A percentile compares a stretch with the other conserved stretches of the same genome.
Evolutionary conservation across 2,888 invertebrate genomes (phyloP).

Genomic region (Philhelius pedissequus): DNA sequence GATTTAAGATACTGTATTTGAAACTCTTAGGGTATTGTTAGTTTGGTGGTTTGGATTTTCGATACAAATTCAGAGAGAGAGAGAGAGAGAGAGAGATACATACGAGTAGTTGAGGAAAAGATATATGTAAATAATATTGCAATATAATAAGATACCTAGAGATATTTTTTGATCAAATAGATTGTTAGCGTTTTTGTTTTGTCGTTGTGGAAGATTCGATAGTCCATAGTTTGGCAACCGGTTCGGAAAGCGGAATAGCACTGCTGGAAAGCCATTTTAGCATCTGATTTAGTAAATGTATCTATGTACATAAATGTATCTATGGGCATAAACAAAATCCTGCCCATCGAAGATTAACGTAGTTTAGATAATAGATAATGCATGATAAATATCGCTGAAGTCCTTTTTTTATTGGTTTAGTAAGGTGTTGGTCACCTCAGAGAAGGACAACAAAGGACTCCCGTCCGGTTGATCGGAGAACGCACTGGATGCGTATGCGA

Average conservation of each 20-base stretch:
- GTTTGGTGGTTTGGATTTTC: conserved; percentile 56
- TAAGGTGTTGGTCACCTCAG: conserved; percentile 88
- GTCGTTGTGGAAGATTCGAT: conserved; percentile 77
- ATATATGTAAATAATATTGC: conserved; percentile 48
- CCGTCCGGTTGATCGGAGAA: conserved; percentile 81
- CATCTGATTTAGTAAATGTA: neutral
- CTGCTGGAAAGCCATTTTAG: conserved; percentile 2
- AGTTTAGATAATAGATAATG: neutral
- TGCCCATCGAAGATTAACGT: conserved; percentile 3
- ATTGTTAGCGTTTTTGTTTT: conserved; percentile 49
- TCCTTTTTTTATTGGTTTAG: conserved; percentile 81
- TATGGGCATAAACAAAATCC: neutral
- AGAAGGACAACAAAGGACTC: conserved; percentile 87
- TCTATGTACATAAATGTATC: neutral
- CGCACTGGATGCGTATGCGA: conserved; percentile 80
- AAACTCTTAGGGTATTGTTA: conserved; percentile 58
- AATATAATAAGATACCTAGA: conserved; percentile 30
- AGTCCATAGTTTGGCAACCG: conserved; percentile 78
- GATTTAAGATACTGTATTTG: conserved; percentile 56
- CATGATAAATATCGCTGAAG: neutral
- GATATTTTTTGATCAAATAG: conserved; percentile 39
- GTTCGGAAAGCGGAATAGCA: conserved; percentile 52
- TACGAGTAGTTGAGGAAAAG: neutral
- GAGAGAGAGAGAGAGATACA: neutral
- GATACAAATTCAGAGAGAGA: conserved; percentile 37